A percentile compares a stretch with the other conserved stretches of the same genome.
phyloP scores from a whole-genome alignment of 1,140 invertebrate species.

The Tetramorium parvispinum region DNA sequence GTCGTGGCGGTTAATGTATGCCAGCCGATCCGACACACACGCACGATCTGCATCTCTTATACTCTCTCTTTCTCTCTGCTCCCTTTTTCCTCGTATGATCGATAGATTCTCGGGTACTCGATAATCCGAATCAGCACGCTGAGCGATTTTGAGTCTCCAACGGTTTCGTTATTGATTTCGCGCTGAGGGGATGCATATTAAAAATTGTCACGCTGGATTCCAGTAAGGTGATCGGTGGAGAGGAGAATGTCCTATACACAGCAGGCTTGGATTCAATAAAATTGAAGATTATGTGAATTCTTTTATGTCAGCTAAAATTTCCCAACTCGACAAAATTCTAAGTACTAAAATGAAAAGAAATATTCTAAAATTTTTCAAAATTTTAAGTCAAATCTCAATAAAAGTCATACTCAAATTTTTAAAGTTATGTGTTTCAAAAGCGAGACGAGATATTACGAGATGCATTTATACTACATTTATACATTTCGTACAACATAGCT shows the following conservation, averaged over 20 bases:
- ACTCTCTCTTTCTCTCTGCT: slow-evolving; percentile 13
- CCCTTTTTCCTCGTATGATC: slow-evolving; percentile 45
- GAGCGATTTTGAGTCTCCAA: slow-evolving; percentile 54
- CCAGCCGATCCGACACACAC: slow-evolving; percentile 44
- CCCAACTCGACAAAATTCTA: neutral
- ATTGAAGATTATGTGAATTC: neutral
- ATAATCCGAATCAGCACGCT: slow-evolving; percentile 74
- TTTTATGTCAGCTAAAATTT: neutral
- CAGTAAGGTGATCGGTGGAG: slow-evolving; percentile 3
- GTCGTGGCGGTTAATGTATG: slow-evolving; percentile 74
- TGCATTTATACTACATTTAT: neutral
- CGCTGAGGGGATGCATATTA: slow-evolving; percentile 47
- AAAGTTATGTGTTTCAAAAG: neutral
- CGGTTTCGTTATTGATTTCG: slow-evolving; percentile 49
- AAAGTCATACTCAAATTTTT: neutral
- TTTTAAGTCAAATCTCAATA: neutral
- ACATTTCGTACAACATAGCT: neutral
- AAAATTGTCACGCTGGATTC: slow-evolving; percentile 16
- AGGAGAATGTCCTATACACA: neutral
- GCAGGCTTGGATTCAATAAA: neutral
- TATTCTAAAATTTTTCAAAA: neutral
- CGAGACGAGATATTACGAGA: too few species aligned
- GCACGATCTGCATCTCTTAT: slow-evolving; percentile 32
- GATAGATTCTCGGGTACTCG: slow-evolving; percentile 75
- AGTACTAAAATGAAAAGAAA: neutral